Conservation (phyloP, 2,888 invertebrate species). For the Leptogaster cylindrica region DNA sequence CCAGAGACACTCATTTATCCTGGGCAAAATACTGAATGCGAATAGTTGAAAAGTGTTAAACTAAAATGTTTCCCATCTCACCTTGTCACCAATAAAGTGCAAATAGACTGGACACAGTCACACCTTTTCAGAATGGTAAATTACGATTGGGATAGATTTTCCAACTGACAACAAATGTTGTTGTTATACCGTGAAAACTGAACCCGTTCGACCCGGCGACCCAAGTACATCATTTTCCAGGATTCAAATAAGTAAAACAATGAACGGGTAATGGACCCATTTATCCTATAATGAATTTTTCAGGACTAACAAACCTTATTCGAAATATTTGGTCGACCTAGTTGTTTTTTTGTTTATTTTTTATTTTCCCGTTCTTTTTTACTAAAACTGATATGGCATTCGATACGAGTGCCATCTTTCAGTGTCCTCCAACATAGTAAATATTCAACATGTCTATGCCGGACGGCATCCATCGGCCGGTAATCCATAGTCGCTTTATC, state of each 20-base stretch:
- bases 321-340: slow-evolving; percentile 38
- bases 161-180: slow-evolving; percentile 18
- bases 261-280: slow-evolving; percentile 42
- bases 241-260: slow-evolving; percentile 36
- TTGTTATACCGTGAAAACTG: not conserved
- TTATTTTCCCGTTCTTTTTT: too few relatives aligned
- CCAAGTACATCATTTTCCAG: slow-evolving; percentile 18
- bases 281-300: slow-evolving; percentile 44
- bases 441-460: slow-evolving; percentile 22
- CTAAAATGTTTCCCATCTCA: not conserved
- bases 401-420: too few relatives aligned
- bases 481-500: slow-evolving; percentile 17
- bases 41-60: not conserved
- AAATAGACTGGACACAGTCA: slow-evolving; percentile 15
- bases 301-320: slow-evolving; percentile 38
- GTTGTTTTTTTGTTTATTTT: slow-evolving; percentile 3
- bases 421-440: not conserved
- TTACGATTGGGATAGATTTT: slow-evolving; percentile 14
- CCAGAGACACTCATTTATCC: too few relatives aligned
- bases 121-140: slow-evolving; percentile 23
- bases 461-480: slow-evolving; percentile 9
- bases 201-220: not conserved
- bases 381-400: too few relatives aligned
- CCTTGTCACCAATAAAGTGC: not conserved
- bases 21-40: too few relatives aligned